phyloP scores from a whole-genome alignment of 1,140 invertebrate species.

The Drosophila orena region DNA sequence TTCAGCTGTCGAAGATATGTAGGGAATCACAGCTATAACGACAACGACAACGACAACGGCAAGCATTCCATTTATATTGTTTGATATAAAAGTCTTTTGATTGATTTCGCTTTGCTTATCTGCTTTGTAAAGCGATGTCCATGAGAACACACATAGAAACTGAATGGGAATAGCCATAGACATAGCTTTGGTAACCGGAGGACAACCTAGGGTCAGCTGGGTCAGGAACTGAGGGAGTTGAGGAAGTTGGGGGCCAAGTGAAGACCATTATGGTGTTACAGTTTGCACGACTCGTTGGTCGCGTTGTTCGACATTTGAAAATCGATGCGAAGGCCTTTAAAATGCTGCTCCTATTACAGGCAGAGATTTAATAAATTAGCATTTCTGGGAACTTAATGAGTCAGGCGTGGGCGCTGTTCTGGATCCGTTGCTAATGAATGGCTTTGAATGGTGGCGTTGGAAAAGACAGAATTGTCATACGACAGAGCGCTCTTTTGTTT shows the following conservation, averaged over 20 bases:
- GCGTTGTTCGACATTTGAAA: constrained; percentile 30
- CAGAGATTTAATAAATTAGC: constrained; percentile 38
- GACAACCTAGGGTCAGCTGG: constrained; percentile 46
- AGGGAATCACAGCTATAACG: constrained; percentile 46
- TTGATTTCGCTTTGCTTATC: constrained; percentile 71
- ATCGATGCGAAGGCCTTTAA: constrained; percentile 37
- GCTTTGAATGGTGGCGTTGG: constrained; percentile 10
- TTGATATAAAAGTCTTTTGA: constrained; percentile 74
- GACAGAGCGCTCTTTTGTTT: constrained; percentile 40
- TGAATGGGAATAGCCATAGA: constrained; percentile 13
- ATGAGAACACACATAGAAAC: constrained; percentile 20
- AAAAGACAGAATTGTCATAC: constrained; percentile 34
- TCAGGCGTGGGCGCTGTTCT: constrained; percentile 28
- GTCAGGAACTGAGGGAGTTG: constrained; percentile 4
- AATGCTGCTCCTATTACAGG: constrained; percentile 42
- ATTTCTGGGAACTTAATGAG: constrained; percentile 38
- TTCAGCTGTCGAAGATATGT: constrained; percentile 38
- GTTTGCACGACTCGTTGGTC: constrained; percentile 44
- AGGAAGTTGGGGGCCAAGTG: not conserved
- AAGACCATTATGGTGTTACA: constrained; percentile 37
- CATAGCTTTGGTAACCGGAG: constrained; percentile 53
- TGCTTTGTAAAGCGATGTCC: constrained; percentile 66
- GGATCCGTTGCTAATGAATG: constrained; percentile 38
- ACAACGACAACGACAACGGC: constrained; percentile 18
- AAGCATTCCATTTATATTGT: constrained; percentile 72